Conservation (phyloP, 1,140 invertebrate genomes). For the Drosophila saltans region DNA sequence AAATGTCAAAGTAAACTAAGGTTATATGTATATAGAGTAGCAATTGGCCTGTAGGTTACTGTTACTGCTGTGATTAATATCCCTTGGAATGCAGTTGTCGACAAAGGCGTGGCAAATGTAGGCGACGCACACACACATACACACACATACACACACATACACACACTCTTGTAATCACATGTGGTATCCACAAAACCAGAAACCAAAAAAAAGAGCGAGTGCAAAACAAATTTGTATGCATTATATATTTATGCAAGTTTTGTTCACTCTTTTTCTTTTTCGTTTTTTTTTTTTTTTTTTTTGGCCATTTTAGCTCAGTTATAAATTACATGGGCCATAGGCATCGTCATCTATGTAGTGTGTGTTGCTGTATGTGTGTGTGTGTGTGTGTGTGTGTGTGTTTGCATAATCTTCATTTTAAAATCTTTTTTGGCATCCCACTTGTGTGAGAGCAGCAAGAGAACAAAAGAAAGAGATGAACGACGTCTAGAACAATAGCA, state of each 20-base stretch:
- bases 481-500: conserved; percentile 67
- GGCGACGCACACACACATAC: conserved; percentile 15
- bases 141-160: conserved; percentile 16
- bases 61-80: conserved; percentile 70
- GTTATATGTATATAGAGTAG: not conserved
- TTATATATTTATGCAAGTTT: conserved; percentile 48
- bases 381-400: conserved; percentile 47
- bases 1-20: not conserved
- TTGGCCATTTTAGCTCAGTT: conserved; percentile 75
- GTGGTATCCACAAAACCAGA: conserved; percentile 32
- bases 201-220: conserved; percentile 27
- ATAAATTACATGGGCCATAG: conserved; percentile 72
- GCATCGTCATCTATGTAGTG: conserved; percentile 32
- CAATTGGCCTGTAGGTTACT: not conserved
- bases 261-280: conserved; percentile 16
- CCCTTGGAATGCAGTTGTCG: conserved; percentile 71
- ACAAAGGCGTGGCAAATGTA: conserved; percentile 25
- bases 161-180: conserved; percentile 22
- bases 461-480: not conserved
- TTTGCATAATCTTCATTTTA: conserved; percentile 72
- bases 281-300: conserved; percentile 43
- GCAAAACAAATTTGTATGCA: conserved; percentile 72
- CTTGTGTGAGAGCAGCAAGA: conserved; percentile 38
- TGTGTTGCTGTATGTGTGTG: conserved; percentile 32
- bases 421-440: conserved; percentile 74